Base-by-base conservation (phyloP, 2,888 invertebrate species). In the Andricus curvator region DNA sequence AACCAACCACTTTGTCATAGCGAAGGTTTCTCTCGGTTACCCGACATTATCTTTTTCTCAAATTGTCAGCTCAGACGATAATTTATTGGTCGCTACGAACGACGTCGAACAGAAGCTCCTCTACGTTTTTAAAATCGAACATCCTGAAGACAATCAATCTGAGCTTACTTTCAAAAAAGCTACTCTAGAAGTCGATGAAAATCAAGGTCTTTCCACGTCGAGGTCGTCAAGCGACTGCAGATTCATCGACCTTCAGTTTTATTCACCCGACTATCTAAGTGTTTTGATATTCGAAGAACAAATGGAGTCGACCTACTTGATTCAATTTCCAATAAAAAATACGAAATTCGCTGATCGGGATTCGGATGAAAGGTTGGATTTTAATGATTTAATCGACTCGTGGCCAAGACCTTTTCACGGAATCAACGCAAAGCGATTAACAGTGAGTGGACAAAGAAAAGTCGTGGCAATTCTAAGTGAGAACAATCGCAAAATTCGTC, bases 391-490 rank as follows among this genome's bases (percentile, higher is more conserved):
- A 11, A 82, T 91, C 15, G 81, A 88, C 1, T 85, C 82, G 33
- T 90, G 89, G 88, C 91, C 91, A 2, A 88, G 88, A 78, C 84
- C 90, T 0, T 89, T 93, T 80, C 89, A 91, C 82, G 90, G 90
- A 79, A 91, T 92, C 74, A 87, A 88, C 20, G 91, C 90, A 5
- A 94, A 94, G 81, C 93, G 94, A 83, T 94, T 98, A 88, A 96
- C 98, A 2, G 98, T 98, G 4, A 98, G 98, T 67, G 98, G 98
- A 0, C 95, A 96, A 8, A 93, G 96, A 51, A 96, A 97, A 93
- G 97, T 98, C 13, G 96, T 97, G 13, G 97, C 98, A 64, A 95
- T 98, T 70, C 93, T 98, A 64, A 96, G 97, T 22, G 96, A 97
- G 86, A 97, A 95, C 87, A 94, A 94, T 78, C 95, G 97, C 81